Evolutionary conservation across 2,888 invertebrate genomes (phyloP), one percentile per base, ranked within the genome.

Genomic region (Xestoiulus laeticollis): DNA sequence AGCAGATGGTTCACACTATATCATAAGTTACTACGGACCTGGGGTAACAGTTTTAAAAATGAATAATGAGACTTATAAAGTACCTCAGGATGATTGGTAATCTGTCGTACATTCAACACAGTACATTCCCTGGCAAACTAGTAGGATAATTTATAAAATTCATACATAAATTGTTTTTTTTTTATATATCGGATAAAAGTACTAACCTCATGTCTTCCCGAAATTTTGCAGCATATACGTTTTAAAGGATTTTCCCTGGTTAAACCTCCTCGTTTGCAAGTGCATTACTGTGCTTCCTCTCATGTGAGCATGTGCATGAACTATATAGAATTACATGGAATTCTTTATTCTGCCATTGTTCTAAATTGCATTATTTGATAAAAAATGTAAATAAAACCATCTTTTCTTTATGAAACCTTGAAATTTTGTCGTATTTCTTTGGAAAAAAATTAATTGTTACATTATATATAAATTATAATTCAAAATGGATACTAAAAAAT

Each of bases 21-120:
- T 99, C 3, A 96, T 98, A 91, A 97, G 97, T 87, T 98, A 97
- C 92, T 99, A 95, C 92, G 98, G 99, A 89, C 97, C 98, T 0
- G 95, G 95, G 33, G 95, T 98, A 38, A 94, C 95, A 87, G 95
- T 97, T 89, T 93, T 98, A 87, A 93, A 94, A 87, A 96, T 96
- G 92, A 94, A 97, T 92, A 97, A 98, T 92, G 95, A 95, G 91
- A 97, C 97, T 0, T 97, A 95, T 92, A 94, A 95, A 90, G 82
- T 87, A 38, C 85, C 88, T n/a, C 84, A 87, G 30, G 88, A 89
- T 83, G 85, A 89, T 85, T 89, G 86, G 86, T 88, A 30, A 48
- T 78, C 43, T 14, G 59, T 6, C 3, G 5, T 26, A 16, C 48
- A 53, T 26, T n/a, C 8, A 86, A 12, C 26, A 43, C 48, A 85